Base-by-base conservation (phyloP, 2,797 vertebrate genomes). In the Allobates femoralis region DNA sequence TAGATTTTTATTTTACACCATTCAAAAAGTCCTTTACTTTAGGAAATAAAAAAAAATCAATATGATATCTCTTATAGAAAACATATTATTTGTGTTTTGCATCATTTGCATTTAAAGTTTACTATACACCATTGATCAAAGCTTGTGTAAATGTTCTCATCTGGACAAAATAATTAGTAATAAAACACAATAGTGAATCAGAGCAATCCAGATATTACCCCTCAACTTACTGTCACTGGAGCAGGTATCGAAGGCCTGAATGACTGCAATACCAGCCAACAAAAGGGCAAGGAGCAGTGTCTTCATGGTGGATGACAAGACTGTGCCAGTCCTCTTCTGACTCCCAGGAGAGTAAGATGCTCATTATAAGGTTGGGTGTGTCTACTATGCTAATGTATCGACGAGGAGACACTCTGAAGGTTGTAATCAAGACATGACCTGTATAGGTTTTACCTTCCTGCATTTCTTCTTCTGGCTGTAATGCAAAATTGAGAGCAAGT, bases 211-310 rank as follows among this genome's bases (percentile, higher is more conserved):
- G 21, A 64, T 21, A 46, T 21, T 21, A 26, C 30, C 28, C 55
- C 30, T 51, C 5, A 64, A 87, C 86, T 84, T 87, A 87, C 86
- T 34, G 12, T 87, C 81, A 62, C 41, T 79, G 58, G 76, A 60
- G 60, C 86, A 87, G n/a, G 81, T 74, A 5, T 87, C 76, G 51
- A 62, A 84, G 18, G 86, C 86, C 14, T 41, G n/a, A 21, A 28
- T 58, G 16, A n/a, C 41, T 15, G 51, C 62, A 32, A 41, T 51
- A 6, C 60, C 30, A 74, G 41, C 26, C 21, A 84, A 14, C 21
- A 84, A 1, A 8, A 87, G 66, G 7, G 79, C n/a, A 19, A 80
- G 21, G 30, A 64, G 74, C 12, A 66, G 53, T n/a, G 26, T 75
- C 66, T 79, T 87, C 86, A 87, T 87, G 21, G 76, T 84, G 86